Evolutionary conservation across 2,797 vertebrate species (phyloP).

Genomic region (Hippopotamyrus pictus): DNA sequence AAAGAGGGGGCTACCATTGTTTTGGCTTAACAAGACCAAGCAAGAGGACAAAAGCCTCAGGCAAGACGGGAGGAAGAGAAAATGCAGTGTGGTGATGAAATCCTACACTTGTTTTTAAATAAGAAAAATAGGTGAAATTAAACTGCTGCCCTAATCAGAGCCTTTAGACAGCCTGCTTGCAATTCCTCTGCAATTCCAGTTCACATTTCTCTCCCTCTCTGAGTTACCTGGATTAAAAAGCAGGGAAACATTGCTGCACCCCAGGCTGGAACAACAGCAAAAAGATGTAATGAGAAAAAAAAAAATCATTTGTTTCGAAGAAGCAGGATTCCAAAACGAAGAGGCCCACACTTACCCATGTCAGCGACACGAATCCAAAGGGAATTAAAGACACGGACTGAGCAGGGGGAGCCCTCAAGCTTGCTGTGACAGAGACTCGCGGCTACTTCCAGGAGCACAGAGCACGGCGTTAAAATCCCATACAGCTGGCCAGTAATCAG

Average conservation of each 20-base stretch:
- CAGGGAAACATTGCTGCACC: neutral
- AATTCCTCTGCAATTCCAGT: neutral
- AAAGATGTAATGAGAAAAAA: neutral
- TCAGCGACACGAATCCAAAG: constrained; percentile 31
- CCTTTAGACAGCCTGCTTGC: neutral
- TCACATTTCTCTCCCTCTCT: neutral
- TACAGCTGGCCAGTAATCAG: constrained; percentile 39
- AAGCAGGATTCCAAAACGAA: neutral
- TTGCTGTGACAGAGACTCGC: constrained; percentile 12
- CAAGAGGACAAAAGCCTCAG: constrained; percentile 8
- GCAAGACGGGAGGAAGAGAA: neutral
- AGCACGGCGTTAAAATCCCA: constrained; percentile 19
- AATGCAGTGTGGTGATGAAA: neutral
- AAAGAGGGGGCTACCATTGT: constrained; percentile 13
- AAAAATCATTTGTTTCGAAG: neutral
- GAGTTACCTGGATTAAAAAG: neutral
- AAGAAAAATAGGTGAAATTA: neutral
- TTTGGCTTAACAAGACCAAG: constrained; percentile 18
- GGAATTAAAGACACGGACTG: constrained; percentile 3
- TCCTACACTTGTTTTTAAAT: constrained; percentile 6
- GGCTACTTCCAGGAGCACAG: constrained; percentile 18
- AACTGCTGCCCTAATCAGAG: neutral
- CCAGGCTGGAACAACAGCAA: neutral
- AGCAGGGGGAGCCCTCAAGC: neutral
- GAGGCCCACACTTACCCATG: constrained; percentile 46